These are phyloP conservation scores for Ctenopoma kingsleyae DNA, from an alignment of 2,797 vertebrate species.

Conservation along the genomic window DNA sequence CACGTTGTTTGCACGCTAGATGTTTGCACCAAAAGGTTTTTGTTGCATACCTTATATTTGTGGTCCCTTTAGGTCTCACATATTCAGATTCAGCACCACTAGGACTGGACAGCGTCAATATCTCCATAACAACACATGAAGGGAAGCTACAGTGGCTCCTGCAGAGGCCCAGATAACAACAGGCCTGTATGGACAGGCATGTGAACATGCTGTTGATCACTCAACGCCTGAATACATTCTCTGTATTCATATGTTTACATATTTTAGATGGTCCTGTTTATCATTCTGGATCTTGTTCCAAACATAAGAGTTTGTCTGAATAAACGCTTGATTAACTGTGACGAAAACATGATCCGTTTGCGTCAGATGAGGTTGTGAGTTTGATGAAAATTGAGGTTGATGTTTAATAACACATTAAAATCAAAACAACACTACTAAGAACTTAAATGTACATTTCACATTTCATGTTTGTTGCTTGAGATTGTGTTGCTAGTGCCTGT, in stretches of 20 bases:
- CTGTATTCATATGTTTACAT: not conserved
- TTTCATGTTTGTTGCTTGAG: not conserved
- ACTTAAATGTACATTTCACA: too few relatives aligned
- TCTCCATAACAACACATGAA: slow-evolving; percentile 20
- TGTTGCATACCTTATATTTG: not conserved
- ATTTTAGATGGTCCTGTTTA: not conserved
- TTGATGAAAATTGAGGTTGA: not conserved
- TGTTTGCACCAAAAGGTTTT: slow-evolving; percentile 1
- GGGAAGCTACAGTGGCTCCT: slow-evolving; percentile 15
- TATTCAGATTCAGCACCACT: slow-evolving; percentile 69
- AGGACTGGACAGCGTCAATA: slow-evolving; percentile 64
- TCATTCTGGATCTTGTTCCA: not conserved
- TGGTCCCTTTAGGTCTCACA: not conserved
- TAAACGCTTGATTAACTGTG: not conserved
- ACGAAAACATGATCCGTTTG: not conserved
- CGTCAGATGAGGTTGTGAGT: not conserved
- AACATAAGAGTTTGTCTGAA: not conserved
- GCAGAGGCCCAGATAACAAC: slow-evolving; percentile 26
- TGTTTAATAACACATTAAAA: not conserved
- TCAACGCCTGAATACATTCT: not conserved
- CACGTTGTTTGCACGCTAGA: slow-evolving; percentile 23
- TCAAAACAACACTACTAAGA: too few relatives aligned
- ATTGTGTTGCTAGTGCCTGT: not conserved
- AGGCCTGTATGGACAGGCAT: slow-evolving; percentile 7
- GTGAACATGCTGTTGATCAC: slow-evolving; percentile 18